phyloP scores from a whole-genome alignment of 2,113 vertebrate genomes.

The Neodon shergylaensis region DNA sequence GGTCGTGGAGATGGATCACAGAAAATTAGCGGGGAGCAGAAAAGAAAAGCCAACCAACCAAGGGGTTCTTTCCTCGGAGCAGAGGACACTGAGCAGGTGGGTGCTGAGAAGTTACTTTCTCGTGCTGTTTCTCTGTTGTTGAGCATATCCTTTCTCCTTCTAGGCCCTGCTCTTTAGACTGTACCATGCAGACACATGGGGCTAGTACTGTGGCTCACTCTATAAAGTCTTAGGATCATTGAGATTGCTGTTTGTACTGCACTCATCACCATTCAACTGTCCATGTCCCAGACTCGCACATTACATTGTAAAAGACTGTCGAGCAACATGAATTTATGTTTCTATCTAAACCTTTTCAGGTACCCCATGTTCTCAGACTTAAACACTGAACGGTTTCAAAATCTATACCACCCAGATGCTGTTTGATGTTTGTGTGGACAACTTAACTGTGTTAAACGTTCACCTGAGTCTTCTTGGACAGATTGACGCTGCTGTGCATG shows the following conservation, averaged over 20 bases:
- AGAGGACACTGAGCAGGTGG: background rate
- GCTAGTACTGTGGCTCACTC: background rate
- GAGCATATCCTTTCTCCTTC: background rate
- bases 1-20: background rate
- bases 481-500: background rate
- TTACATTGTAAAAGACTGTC: background rate
- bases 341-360: background rate
- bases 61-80: background rate
- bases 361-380: background rate
- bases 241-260: conserved; percentile 20
- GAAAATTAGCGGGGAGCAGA: background rate
- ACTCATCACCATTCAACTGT: background rate
- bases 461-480: background rate
- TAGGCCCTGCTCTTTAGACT: background rate
- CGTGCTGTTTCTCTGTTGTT: background rate
- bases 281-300: background rate
- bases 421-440: background rate
- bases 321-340: background rate
- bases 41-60: background rate
- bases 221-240: background rate
- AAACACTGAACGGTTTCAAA: background rate
- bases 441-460: background rate
- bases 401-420: background rate
- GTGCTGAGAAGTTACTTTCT: background rate
- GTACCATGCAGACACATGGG: background rate